Base-by-base conservation (phyloP, 1,140 invertebrate genomes). In the Brachionus calyciflorus region DNA sequence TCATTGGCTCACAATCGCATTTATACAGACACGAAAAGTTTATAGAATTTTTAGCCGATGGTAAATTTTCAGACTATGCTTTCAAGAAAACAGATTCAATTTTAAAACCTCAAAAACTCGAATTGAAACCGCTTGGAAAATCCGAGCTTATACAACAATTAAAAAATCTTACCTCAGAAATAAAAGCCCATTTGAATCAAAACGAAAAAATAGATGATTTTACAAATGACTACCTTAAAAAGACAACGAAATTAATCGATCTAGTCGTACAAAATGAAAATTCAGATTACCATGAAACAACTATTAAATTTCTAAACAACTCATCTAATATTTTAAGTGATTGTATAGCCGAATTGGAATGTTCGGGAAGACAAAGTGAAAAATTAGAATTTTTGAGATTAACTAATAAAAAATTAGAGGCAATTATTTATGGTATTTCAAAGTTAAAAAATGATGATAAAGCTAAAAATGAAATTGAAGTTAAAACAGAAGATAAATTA, bases 21-120 rank as follows among this genome's bases (percentile, higher is more conserved):
- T 51, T 73, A 28, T 73, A 73, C 46, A 26, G 51, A 24, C 69
- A 73, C 14, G 26, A 55, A 10, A 73, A 73, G n/a, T 73, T 73
- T 33, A 73, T 73, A 33, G 69, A 73, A 10, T 73, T 73, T 51
- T 51, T 73, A 37, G 28, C 69, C 12, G 69, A 73, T 55, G 69
- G 46, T 37, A 73, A 37, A 12, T 73, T 73, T 55, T 19, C 9
- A 33, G 69, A 73, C 14, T 24, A 51, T 37, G 7, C 69, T 19
- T 21, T 28, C 2, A 10, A 33, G 9, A 28, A 73, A 7, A 30
- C 7, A 19, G 12, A 26, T 14, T n/a, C n/a, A n/a, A 21, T 55
- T 51, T 10, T 73, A 17, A 26, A 12, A 19, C 69, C 69, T 12
- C 12, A n/a, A 14, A 3, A 6, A 17, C 6, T 19, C 6, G 21